Evolutionary conservation across 2,888 invertebrate genomes (phyloP).

Genomic region (Synanthedon tipuliformis): DNA sequence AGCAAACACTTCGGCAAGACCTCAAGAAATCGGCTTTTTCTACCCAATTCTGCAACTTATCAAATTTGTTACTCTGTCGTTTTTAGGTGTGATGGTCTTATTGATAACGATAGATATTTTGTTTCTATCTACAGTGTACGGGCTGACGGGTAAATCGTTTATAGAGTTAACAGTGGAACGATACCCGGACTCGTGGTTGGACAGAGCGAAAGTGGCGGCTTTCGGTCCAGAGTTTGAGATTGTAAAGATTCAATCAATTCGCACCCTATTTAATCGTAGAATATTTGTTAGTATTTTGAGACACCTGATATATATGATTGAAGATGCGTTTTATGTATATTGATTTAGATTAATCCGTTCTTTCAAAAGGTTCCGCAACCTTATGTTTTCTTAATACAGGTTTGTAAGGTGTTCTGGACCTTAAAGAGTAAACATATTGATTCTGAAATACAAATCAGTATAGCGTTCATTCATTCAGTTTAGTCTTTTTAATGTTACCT

Average conservation of each 20-base stretch:
- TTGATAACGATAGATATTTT: conserved; percentile 25
- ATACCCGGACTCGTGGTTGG: conserved; percentile 27
- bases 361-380: no score
- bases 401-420: no score
- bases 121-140: conserved; percentile 26
- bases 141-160: conserved; percentile 29
- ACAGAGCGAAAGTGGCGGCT: conserved; percentile 22
- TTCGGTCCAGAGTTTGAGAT: conserved; percentile 32
- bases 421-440: no score
- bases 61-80: conserved; percentile 28
- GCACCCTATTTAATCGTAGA: conserved; percentile 27
- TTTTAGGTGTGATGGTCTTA: conserved; percentile 26
- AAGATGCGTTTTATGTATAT: neutral
- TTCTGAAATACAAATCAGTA: no score
- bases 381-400: no score
- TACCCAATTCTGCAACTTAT: conserved; percentile 16
- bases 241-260: conserved; percentile 31
- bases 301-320: conserved; percentile 13
- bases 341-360: no score
- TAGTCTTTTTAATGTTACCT: no score
- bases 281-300: conserved; percentile 35
- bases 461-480: no score
- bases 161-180: conserved; percentile 31
- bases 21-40: conserved; percentile 10
- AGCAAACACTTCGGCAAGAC: neutral